These are phyloP conservation scores for Vespertilio murinus DNA, from an alignment of 2,797 vertebrate genomes.

Conservation along the genomic window DNA sequence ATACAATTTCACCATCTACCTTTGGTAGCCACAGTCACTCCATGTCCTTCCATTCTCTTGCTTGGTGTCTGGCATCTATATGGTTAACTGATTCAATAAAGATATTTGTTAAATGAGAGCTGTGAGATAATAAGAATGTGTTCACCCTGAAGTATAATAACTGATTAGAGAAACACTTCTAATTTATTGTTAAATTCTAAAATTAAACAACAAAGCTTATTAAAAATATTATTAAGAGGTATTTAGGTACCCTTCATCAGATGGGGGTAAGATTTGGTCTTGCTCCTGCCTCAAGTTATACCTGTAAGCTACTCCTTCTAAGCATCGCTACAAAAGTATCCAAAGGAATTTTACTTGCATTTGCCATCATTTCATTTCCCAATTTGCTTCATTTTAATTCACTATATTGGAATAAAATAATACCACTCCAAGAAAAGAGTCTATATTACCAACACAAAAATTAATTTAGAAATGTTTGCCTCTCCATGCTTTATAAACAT, in stretches of 20 bases:
- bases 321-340: not conserved
- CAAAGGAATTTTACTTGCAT: not conserved
- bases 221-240: not conserved
- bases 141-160: not conserved
- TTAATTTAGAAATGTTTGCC: slow-evolving; percentile 28
- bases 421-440: not conserved
- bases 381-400: not conserved
- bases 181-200: not conserved
- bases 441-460: not conserved
- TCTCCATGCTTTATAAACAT: not conserved
- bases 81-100: not conserved
- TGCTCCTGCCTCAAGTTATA: not conserved
- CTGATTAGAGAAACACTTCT: not conserved
- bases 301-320: not conserved
- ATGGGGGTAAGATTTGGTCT: not conserved
- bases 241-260: not conserved
- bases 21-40: not conserved
- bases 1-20: not conserved
- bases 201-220: not conserved
- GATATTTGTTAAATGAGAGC: not conserved
- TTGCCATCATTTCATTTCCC: not conserved
- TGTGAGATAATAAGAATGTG: not conserved
- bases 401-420: not conserved
- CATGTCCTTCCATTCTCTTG: not conserved
- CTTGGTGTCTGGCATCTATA: not conserved